phyloP scores from a whole-genome alignment of 1,140 invertebrate species.

The Gonatopus flavifemur region DNA sequence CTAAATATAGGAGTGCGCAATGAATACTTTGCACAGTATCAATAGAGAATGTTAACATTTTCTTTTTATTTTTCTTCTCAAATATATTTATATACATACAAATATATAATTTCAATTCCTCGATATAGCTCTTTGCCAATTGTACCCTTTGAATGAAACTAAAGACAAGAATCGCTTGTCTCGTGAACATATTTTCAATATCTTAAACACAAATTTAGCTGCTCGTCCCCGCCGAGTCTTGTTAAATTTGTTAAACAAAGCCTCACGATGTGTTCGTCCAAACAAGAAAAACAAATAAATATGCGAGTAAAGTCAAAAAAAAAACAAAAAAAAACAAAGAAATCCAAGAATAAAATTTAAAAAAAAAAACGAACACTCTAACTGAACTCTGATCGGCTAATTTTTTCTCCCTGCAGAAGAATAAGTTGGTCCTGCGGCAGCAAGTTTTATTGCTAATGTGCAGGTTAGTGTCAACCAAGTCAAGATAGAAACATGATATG shows the following conservation, averaged over 20 bases:
- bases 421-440: conserved; percentile 74
- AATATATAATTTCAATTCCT: conserved; percentile 21
- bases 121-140: conserved; percentile 33
- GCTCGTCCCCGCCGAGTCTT: conserved; percentile 47
- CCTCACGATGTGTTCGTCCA: conserved; percentile 26
- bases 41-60: background rate
- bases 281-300: too few relatives aligned
- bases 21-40: too few relatives aligned
- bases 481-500: conserved; percentile 43
- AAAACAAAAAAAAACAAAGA: conserved; percentile 28
- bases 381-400: conserved; percentile 49
- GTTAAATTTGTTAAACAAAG: conserved; percentile 20
- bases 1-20: conserved; percentile 17
- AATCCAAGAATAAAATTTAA: too few relatives aligned
- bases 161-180: background rate
- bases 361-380: conserved; percentile 27
- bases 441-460: conserved; percentile 79
- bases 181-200: conserved; percentile 4
- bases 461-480: conserved; percentile 64
- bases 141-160: conserved; percentile 5
- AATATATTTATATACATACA: conserved; percentile 8
- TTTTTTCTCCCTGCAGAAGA: conserved; percentile 68
- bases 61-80: conserved; percentile 20
- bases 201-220: conserved; percentile 27
- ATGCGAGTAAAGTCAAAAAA: conserved; percentile 23